Percentiles rank a stretch among this genome's conserved stretches.
Conservation (phyloP, 2,113 vertebrate species). For the Sylvia atricapilla region DNA sequence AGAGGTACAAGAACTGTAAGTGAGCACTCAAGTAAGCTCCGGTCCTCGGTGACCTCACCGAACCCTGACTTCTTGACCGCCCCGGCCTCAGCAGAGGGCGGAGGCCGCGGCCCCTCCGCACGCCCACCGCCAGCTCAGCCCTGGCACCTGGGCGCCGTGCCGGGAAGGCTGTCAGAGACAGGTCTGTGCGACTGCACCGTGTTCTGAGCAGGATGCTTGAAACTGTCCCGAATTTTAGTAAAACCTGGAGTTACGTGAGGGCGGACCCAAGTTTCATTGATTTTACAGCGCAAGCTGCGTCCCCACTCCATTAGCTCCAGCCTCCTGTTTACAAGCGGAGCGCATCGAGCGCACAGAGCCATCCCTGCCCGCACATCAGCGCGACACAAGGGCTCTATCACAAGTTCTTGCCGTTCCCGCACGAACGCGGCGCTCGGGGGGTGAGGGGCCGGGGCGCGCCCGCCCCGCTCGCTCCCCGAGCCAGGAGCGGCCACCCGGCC, state of each 20-base stretch:
- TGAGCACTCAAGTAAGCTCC: neutral
- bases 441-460: neutral
- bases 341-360: accelerated
- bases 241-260: accelerated
- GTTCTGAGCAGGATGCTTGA: accelerated
- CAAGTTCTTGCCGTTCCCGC: neutral
- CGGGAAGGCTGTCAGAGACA: accelerated
- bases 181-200: neutral
- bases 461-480: no score
- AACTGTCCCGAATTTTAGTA: accelerated
- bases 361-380: accelerated
- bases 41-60: neutral
- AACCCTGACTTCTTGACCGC: neutral
- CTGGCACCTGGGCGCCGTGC: accelerated
- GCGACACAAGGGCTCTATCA: neutral
- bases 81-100: accelerated
- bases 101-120: neutral
- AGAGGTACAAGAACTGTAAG: neutral
- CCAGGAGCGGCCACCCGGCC: neutral
- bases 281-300: neutral
- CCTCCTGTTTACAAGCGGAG: neutral
- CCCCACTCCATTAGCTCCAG: neutral
- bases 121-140: neutral
- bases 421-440: accelerated
- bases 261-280: neutral